Evolutionary conservation across 1,140 invertebrate genomes (phyloP), one percentile per base, ranked within the genome.

Genomic region (Psilanteris sp.): DNA sequence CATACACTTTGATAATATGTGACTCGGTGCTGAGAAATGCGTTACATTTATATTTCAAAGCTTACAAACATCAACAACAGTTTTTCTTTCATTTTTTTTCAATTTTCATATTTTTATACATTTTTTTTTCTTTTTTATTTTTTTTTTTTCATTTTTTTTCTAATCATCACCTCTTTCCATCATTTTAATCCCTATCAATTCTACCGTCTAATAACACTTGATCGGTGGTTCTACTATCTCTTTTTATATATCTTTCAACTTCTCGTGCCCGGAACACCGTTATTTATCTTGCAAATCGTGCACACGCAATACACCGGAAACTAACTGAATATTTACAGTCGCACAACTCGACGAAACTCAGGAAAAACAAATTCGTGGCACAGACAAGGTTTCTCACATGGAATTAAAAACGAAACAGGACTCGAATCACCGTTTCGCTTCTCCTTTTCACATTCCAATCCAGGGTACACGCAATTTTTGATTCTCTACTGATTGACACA

Each of bases 61-160:
- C 83, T 87, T 86, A 85, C 83, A 87, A 88, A 86, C 81, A 86
- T 82, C 82, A 86, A 83, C 83, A 85, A 81, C 76, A 82, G 72
- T 77, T 80, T 82, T 79, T 75, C 76, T 81, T 76, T 67, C 64
- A 73, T 61, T 39, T 78, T 75, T 46, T 52, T 48, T 37, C 16
- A 29, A 8, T 37, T 27, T 39, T n/a, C 24, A n/a, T n/a, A n/a
- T n/a, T n/a, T n/a, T n/a, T n/a, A n/a, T n/a, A 1, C n/a, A 27
- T 34, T 16, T 50, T 36, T 31, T 27, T 26, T 34, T 0, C 4
- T 20, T 24, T 10, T 8, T 1, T 48, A 9, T 9, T 16, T 11
- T 39, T 36, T 37, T 24, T 9, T n/a, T 26, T 36, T 52, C 44
- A n/a, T n/a, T n/a, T n/a, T n/a, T n/a, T n/a, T n/a, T n/a, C n/a